A percentile compares a stretch with the other conserved stretches of the same genome.
Evolutionary conservation across 1,140 invertebrate species (phyloP).

Genomic region (Kradibia gibbosae): DNA sequence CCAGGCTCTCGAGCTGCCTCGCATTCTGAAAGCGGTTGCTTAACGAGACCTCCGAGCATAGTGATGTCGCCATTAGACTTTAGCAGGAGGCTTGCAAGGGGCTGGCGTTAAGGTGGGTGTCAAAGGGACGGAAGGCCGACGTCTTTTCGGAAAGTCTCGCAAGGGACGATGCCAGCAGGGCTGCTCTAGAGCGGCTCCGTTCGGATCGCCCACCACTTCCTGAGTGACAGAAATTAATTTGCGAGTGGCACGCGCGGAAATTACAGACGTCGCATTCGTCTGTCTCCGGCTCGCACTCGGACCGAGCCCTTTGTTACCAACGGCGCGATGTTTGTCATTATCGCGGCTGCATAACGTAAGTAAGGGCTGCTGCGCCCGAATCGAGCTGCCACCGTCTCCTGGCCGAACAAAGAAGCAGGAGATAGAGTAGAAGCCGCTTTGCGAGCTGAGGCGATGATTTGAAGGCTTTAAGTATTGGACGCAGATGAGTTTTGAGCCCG

Average conservation of each 20-base stretch:
- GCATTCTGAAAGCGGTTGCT: too few species aligned
- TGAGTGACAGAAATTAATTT: slow-evolving; percentile 67
- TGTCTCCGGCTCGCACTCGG: slow-evolving; percentile 47
- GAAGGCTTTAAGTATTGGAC: slow-evolving; percentile 33
- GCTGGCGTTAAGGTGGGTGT: too few species aligned
- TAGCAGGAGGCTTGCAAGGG: too few species aligned
- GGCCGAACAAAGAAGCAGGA: background rate
- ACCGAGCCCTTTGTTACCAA: slow-evolving; percentile 20
- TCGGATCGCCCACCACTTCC: background rate
- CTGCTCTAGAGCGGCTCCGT: background rate
- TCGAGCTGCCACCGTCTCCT: background rate
- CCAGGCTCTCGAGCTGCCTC: too few species aligned
- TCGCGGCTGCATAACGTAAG: slow-evolving; percentile 25
- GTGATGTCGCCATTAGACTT: too few species aligned
- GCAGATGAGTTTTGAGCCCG: slow-evolving; percentile 34
- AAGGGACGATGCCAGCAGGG: background rate
- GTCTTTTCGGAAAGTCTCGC: background rate
- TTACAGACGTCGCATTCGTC: background rate
- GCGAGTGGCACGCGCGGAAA: slow-evolving; percentile 25
- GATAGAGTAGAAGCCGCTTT: background rate
- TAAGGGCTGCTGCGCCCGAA: slow-evolving; percentile 11
- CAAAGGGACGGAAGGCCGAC: background rate
- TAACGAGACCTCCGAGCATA: too few species aligned
- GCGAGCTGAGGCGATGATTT: background rate
- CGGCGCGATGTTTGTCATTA: slow-evolving; percentile 25